phyloP scores from a whole-genome alignment of 1,140 invertebrate genomes.

The Aphaenogaster floridana region DNA sequence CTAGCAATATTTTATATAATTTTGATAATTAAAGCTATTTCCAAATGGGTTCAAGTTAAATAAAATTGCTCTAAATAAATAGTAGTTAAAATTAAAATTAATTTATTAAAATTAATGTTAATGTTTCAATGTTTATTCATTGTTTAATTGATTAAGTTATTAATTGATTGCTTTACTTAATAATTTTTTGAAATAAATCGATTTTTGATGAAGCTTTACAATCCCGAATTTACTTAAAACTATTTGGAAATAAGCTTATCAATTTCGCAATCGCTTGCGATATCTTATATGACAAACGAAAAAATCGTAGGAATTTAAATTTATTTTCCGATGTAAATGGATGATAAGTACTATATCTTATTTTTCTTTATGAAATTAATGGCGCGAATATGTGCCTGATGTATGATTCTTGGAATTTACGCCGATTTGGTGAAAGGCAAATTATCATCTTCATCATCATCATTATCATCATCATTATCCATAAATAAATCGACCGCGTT shows the following conservation, averaged over 20 bases:
- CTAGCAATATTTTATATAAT: constrained; percentile 48
- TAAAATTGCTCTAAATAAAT: not conserved
- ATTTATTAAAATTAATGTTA: no score
- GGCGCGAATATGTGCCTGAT: constrained; percentile 29
- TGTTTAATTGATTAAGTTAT: not conserved
- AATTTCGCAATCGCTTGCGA: constrained; percentile 16
- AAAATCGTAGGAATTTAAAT: not conserved
- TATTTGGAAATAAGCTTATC: constrained; percentile 38
- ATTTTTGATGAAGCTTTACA: not conserved
- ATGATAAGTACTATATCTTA: not conserved
- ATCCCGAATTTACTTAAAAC: not conserved
- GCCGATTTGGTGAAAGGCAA: constrained; percentile 9
- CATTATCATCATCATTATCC: constrained; percentile 8
- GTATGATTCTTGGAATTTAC: constrained; percentile 30
- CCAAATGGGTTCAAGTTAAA: constrained; percentile 19
- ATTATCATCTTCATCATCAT: constrained; percentile 16
- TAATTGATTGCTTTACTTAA: not conserved
- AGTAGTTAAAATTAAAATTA: not conserved
- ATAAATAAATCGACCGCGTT: constrained; percentile 5
- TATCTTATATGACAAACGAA: not conserved
- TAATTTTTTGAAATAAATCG: no score
- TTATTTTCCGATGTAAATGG: not conserved
- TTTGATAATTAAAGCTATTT: constrained; percentile 44
- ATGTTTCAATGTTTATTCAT: not conserved
- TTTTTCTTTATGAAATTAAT: constrained; percentile 36